Evolutionary conservation across 2,888 invertebrate genomes (phyloP).

Genomic region (Aelia acuminata): DNA sequence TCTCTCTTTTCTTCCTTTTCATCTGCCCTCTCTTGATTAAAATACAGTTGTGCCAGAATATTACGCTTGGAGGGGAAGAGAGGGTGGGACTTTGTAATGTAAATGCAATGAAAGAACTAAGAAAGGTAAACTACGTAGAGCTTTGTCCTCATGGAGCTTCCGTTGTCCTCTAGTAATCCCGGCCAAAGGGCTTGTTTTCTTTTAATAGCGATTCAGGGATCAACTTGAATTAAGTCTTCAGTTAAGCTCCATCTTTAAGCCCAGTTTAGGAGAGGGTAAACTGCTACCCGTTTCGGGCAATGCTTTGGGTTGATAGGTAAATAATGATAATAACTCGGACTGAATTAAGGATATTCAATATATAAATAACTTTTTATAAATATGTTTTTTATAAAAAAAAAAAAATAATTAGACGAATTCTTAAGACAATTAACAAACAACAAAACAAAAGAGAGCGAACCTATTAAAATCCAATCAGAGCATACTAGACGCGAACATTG

Average conservation of each 20-base stretch:
- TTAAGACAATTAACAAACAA: no score
- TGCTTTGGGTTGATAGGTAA: no score
- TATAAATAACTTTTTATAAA: no score
- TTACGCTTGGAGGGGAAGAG: not conserved
- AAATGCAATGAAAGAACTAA: constrained; percentile 38
- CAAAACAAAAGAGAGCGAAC: no score
- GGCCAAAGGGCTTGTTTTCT: constrained; percentile 33
- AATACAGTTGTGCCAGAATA: constrained; percentile 7
- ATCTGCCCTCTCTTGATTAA: not conserved
- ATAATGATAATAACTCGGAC: no score
- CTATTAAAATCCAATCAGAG: no score
- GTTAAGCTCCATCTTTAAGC: not conserved
- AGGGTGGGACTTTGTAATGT: not conserved
- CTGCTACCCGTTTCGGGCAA: no score
- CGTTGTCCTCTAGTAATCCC: not conserved
- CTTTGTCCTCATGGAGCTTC: not conserved
- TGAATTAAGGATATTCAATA: no score
- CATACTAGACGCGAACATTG: no score
- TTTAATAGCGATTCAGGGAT: constrained; percentile 24
- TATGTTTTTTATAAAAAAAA: no score
- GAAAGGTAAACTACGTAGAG: not conserved
- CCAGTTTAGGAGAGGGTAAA: not conserved
- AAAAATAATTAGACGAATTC: no score
- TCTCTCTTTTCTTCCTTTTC: not conserved
- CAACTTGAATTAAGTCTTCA: constrained; percentile 21